Conservation (phyloP, 1,140 invertebrate genomes). For the Trichonephila clavipes region DNA sequence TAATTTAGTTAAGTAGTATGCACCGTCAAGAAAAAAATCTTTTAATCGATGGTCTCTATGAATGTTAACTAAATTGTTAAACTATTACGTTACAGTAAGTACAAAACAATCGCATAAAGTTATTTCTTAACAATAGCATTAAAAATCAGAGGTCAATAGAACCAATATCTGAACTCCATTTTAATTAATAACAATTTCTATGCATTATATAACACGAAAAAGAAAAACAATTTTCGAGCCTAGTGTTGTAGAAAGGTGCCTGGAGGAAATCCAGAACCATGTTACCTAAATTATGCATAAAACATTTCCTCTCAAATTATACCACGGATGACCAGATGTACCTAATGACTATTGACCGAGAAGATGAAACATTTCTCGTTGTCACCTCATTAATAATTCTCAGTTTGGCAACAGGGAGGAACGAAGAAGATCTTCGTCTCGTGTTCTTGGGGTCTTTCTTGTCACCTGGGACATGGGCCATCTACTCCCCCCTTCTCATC, state of each 20-base stretch:
- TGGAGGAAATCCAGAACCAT: background rate
- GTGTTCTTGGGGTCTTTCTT: background rate
- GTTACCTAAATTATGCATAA: conserved; percentile 39
- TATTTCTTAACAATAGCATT: too few species aligned
- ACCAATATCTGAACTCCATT: too few species aligned
- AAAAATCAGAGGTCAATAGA: too few species aligned
- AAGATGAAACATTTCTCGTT: conserved; percentile 48
- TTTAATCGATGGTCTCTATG: too few species aligned
- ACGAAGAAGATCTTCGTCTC: background rate
- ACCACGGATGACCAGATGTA: conserved; percentile 61
- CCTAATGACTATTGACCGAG: conserved; percentile 65
- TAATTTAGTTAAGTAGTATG: too few species aligned
- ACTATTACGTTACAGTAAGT: too few species aligned
- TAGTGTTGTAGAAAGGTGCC: background rate
- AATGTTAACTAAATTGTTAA: too few species aligned
- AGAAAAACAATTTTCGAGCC: too few species aligned
- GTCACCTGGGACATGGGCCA: conserved; percentile 36
- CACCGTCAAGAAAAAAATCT: too few species aligned
- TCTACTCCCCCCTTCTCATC: background rate
- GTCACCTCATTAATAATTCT: conserved; percentile 60
- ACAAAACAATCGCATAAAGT: too few species aligned
- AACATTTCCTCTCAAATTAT: conserved; percentile 26
- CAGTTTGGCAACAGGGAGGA: background rate
- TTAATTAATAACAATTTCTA: too few species aligned
- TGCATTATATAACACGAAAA: too few species aligned